A percentile compares a stretch with the other conserved stretches of the same genome.
phyloP scores from a whole-genome alignment of 2,113 vertebrate genomes.

The Calyptommatus sinebrachiatus region DNA sequence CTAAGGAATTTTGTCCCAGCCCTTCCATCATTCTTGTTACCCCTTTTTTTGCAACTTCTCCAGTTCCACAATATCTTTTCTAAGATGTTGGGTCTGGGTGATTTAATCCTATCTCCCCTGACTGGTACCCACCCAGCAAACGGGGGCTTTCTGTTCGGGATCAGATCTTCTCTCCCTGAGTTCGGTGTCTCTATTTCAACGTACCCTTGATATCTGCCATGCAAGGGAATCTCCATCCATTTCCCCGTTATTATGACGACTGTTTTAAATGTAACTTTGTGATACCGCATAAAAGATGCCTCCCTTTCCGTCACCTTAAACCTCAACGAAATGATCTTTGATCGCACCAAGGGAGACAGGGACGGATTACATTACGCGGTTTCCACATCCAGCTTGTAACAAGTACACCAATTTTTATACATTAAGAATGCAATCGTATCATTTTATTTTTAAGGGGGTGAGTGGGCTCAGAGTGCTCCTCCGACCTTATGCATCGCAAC shows the following conservation, averaged over 20 bases:
- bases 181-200: neutral
- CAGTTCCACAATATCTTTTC: no score
- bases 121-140: no score
- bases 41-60: no score
- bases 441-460: constrained; percentile 7
- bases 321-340: constrained; percentile 69
- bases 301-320: constrained; percentile 71
- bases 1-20: no score
- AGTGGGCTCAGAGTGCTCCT: constrained; percentile 75
- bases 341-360: constrained; percentile 55
- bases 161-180: no score
- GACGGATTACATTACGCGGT: constrained; percentile 71
- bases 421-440: constrained; percentile 83
- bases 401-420: constrained; percentile 76
- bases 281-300: constrained; percentile 46
- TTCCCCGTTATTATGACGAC: no score
- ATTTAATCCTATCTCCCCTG: no score
- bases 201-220: constrained; percentile 6
- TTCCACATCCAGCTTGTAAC: constrained; percentile 74
- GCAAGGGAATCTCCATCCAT: neutral
- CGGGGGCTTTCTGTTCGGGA: no score
- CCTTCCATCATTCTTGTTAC: no score
- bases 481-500: constrained; percentile 85
- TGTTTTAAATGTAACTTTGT: constrained; percentile 53
- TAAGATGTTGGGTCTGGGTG: no score